Base-by-base conservation (phyloP, 2,113 vertebrate genomes). In the Mus pahari region DNA sequence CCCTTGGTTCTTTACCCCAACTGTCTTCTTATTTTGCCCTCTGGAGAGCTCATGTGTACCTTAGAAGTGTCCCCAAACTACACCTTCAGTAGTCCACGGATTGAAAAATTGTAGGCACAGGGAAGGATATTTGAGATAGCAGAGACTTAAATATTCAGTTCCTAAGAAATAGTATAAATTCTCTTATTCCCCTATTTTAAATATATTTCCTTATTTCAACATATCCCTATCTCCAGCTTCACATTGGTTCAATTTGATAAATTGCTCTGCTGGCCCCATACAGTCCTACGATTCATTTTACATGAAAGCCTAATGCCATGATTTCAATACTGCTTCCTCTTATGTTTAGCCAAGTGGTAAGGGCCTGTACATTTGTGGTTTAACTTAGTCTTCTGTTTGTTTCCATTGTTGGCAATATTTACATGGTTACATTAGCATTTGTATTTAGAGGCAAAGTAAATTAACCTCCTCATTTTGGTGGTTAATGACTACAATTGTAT, bases 341-440 rank as follows among this genome's bases (percentile, higher is more conserved):
- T 70, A 94, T 58, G 90, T 90, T 94, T 87, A 89, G 92, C 95
- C 93, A 97, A 97, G 90, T 96, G 81, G 90, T 92, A 24, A 53
- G 10, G 58, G 84, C 70, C 79, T 90, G 55, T 93, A 68, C 91
- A 95, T 95, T 94, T 97, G 94, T 79, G 96, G 95, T 96, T 96
- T 94, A 89, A 95, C 62, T 95, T 55, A 53, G 90, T 92, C 94
- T 95, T 97, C 94, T 97, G 75, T 94, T 97, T 97, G 96, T 96
- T 96, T 94, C 87, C 95, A 96, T 93, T 86, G 88, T 89, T 97
- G 97, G 93, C 88, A 89, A 64, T 95, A 83, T 92, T 95, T 95
- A 95, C 94, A 92, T n/a, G 62, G 92, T 55, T 93, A 82, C 84
- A 86, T 95, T 97, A 97, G 86, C 92, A 96, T 95, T 97, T 89